These are phyloP conservation scores for Anguilla japonica DNA, from an alignment of 2,113 vertebrate genomes.

Conservation along the genomic window DNA sequence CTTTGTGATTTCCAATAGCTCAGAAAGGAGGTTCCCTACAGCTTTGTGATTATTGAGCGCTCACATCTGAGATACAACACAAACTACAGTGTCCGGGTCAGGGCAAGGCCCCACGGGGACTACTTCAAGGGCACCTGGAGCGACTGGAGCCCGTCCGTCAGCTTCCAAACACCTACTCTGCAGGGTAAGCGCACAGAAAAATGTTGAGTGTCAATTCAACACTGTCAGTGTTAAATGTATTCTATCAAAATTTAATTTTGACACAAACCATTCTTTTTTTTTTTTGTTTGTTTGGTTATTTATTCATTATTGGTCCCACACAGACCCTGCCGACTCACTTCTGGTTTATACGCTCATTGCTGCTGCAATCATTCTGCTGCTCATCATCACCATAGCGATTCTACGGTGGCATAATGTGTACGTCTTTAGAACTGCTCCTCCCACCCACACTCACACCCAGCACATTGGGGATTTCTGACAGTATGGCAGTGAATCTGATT, in stretches of 20 bases:
- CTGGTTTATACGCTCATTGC: neutral
- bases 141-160: conserved; percentile 53
- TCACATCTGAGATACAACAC: conserved; percentile 27
- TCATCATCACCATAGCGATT: neutral
- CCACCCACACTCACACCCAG: too few species aligned
- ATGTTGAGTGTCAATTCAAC: too few species aligned
- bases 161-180: conserved; percentile 36
- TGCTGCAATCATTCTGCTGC: neutral
- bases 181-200: conserved; percentile 36
- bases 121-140: conserved; percentile 60
- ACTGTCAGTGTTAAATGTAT: neutral
- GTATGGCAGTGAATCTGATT: neutral
- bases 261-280: neutral
- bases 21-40: neutral
- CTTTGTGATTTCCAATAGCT: neutral
- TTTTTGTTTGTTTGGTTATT: too few species aligned
- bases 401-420: conserved; percentile 56
- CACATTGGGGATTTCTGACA: neutral
- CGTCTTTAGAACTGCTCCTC: neutral
- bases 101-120: conserved; percentile 14
- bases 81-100: conserved; percentile 43
- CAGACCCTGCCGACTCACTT: neutral
- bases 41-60: conserved; percentile 37
- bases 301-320: too few species aligned
- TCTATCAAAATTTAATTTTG: neutral